Percentiles rank a stretch among this genome's conserved stretches.
These are phyloP conservation scores for Drosophila repleta DNA, from an alignment of 1,140 invertebrate genomes.

Conservation along the genomic window DNA sequence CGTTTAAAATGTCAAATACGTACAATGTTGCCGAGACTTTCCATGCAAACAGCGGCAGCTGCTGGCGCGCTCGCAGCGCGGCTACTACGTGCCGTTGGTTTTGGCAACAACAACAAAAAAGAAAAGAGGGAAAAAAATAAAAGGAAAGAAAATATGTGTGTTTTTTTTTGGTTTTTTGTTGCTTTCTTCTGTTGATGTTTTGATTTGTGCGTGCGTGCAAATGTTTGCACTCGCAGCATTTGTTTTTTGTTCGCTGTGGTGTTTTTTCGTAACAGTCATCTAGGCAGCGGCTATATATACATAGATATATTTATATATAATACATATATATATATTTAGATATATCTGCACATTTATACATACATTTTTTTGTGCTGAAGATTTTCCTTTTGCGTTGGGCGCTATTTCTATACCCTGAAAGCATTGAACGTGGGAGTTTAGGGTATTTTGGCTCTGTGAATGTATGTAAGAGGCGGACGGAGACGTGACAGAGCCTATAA, in stretches of 20 bases:
- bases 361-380: slow-evolving; percentile 38
- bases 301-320: slow-evolving; percentile 12
- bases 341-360: slow-evolving; percentile 1
- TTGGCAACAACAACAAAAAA: slow-evolving; percentile 31
- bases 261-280: slow-evolving; percentile 39
- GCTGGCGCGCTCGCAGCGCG: not conserved
- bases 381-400: slow-evolving; percentile 33
- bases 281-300: not conserved
- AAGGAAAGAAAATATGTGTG: not conserved
- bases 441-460: too few relatives aligned
- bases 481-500: too few relatives aligned
- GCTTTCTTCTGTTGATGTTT: slow-evolving; percentile 75
- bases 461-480: too few relatives aligned
- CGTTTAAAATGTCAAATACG: slow-evolving; percentile 83
- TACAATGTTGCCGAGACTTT: slow-evolving; percentile 76
- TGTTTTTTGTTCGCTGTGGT: slow-evolving; percentile 49
- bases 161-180: slow-evolving; percentile 39
- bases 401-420: slow-evolving; percentile 21
- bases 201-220: slow-evolving; percentile 81
- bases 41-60: slow-evolving; percentile 54
- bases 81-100: slow-evolving; percentile 56
- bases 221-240: slow-evolving; percentile 75
- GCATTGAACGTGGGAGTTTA: too few relatives aligned
- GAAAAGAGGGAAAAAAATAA: slow-evolving; percentile 2
- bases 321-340: slow-evolving; percentile 20